Evolutionary conservation across 2,888 invertebrate species (phyloP), one percentile per base, ranked within the genome.

Genomic region (Orgyia antiqua): DNA sequence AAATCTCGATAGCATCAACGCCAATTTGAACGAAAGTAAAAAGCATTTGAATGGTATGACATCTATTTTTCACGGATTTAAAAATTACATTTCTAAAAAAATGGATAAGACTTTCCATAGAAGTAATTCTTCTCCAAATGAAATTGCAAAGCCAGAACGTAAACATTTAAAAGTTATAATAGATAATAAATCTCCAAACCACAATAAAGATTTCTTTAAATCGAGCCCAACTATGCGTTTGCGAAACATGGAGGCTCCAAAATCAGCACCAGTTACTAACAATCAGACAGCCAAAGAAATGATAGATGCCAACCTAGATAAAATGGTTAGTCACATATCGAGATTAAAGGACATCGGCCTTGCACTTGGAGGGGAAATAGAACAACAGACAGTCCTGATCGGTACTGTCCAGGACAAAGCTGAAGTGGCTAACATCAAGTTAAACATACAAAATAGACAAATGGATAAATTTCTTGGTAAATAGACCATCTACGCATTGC

Each of bases 51-150:
- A 96, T 80, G 95, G 96, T 8, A 94, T 98, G 37, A 98, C 97
- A 87, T 98, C 98, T 62, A 94, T 99, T 2, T 99, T 99, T 83
- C 97, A 98, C 43, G 97, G 98, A 29, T 88, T 99, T 9, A 97
- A 96, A 70, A 98, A 97, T 83, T 98, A 98, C 71, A 92, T 98
- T 51, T 92, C 93, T 13, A 94, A 95, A 8, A 92, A 91, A 68
- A 89, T 90, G 4, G 90, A 92, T 33, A 83, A 88, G 36, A 72
- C 87, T 2, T 71, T 84, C 23, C 67, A 84, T 21, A 71, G 66
- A 44, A 84, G 68, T 42, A 76, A 84, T 59, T 24, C 72, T 39
- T 67, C 84, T 2, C 72, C 82, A 0, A 72, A 68, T 2, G 57
- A 46, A 10, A 70, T 53, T 36, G 55, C 56, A 10, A 70, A 71